These are phyloP conservation scores for Centropyge bicolor DNA, from an alignment of 2,797 vertebrate genomes.

Conservation along the genomic window DNA sequence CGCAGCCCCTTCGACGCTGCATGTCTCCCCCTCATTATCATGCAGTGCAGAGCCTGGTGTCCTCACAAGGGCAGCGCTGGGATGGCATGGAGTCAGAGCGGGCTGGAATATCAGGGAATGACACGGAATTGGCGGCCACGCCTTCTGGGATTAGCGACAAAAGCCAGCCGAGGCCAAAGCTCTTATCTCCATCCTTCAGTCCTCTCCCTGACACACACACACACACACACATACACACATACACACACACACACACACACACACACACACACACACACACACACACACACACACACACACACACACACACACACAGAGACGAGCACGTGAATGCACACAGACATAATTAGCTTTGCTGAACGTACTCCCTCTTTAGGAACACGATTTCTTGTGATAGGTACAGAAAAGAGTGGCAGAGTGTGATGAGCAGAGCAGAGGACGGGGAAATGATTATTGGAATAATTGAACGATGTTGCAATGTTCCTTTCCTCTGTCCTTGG, in stretches of 20 bases:
- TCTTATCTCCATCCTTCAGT: slow-evolving; percentile 82
- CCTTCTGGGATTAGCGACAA: slow-evolving; percentile 76
- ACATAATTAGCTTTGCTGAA: slow-evolving; percentile 58
- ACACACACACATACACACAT: slow-evolving; percentile 20
- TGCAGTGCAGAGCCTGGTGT: slow-evolving; percentile 68
- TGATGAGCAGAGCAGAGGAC: slow-evolving; percentile 37
- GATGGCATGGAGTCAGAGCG: slow-evolving; percentile 61
- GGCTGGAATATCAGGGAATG: slow-evolving; percentile 72
- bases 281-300: not conserved
- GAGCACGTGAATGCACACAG: slow-evolving; percentile 24
- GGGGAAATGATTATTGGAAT: slow-evolving; percentile 50
- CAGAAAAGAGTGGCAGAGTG: slow-evolving; percentile 18
- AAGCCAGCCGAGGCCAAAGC: slow-evolving; percentile 69
- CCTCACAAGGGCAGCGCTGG: slow-evolving; percentile 71
- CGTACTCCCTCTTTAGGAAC: slow-evolving; percentile 52
- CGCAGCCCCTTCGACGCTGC: slow-evolving; percentile 34
- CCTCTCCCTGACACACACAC: slow-evolving; percentile 36
- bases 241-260: slow-evolving; percentile 24
- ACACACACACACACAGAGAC: slow-evolving; percentile 16
- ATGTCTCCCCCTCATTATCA: slow-evolving; percentile 66
- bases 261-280: slow-evolving; percentile 15
- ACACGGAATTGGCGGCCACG: slow-evolving; percentile 69
- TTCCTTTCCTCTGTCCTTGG: slow-evolving; percentile 40
- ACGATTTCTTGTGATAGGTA: slow-evolving; percentile 31
- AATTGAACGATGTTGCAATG: slow-evolving; percentile 47